A percentile compares a stretch with the other conserved stretches of the same genome.
Conservation (phyloP, 2,888 invertebrate genomes). For the Acrobasis repandana region DNA sequence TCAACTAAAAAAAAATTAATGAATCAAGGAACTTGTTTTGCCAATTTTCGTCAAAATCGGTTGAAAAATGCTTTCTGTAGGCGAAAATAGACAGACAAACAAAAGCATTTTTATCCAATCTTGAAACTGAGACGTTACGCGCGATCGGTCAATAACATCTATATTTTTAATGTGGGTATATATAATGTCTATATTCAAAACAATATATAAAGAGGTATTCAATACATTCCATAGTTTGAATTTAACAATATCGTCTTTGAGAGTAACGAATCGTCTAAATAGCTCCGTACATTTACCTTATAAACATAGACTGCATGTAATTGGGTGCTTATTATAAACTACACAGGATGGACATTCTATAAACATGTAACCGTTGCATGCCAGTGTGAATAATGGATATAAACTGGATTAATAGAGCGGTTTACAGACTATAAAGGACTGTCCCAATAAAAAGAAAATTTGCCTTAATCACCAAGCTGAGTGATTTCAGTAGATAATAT, state of each 20-base stretch:
- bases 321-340: conserved; percentile 35
- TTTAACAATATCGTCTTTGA: conserved; percentile 15
- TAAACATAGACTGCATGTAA: conserved; percentile 27
- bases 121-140: too few species aligned
- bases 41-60: too few species aligned
- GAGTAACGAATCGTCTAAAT: conserved; percentile 16
- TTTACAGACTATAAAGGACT: conserved; percentile 19
- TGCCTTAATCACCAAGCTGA: too few species aligned
- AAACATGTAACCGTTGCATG: conserved; percentile 53
- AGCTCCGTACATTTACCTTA: conserved; percentile 13
- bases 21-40: too few species aligned
- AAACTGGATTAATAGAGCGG: conserved; percentile 56
- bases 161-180: too few species aligned
- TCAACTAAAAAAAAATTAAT: too few species aligned
- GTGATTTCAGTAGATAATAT: too few species aligned
- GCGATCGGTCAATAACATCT: too few species aligned
- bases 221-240: conserved; percentile 4
- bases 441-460: too few species aligned
- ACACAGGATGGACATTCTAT: conserved; percentile 51
- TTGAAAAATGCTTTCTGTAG: too few species aligned
- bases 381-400: conserved; percentile 32
- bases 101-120: too few species aligned
- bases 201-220: neutral
- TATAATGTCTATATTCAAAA: neutral
- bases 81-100: too few species aligned